These are phyloP conservation scores for Hylaea fasciaria DNA, from an alignment of 2,888 invertebrate genomes.

Conservation along the genomic window DNA sequence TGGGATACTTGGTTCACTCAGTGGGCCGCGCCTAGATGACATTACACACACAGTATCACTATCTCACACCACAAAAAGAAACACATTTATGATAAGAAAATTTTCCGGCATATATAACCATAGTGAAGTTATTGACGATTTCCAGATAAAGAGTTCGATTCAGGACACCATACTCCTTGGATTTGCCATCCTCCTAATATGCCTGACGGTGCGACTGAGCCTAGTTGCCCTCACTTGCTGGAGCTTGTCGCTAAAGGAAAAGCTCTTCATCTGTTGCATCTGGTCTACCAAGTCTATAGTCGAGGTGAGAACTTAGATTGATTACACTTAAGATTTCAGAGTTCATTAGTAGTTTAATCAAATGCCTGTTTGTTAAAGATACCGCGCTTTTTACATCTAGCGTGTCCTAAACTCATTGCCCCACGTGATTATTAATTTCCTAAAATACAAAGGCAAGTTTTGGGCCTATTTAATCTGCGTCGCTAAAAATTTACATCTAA, in stretches of 20 bases:
- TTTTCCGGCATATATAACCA: neutral
- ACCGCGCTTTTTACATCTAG: neutral
- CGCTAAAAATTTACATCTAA: neutral
- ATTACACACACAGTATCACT: too few relatives aligned
- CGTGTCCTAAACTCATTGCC: too few relatives aligned
- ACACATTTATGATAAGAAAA: too few relatives aligned
- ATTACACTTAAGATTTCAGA: too few relatives aligned
- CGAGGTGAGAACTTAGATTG: constrained; percentile 84
- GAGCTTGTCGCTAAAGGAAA: constrained; percentile 84
- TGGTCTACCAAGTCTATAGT: constrained; percentile 90
- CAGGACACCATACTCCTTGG: constrained; percentile 65
- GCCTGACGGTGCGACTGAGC: constrained; percentile 61
- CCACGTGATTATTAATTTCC: too few relatives aligned
- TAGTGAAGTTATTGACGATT: constrained; percentile 29
- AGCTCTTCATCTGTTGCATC: constrained; percentile 86
- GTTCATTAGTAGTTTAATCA: neutral
- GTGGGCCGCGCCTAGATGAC: too few relatives aligned
- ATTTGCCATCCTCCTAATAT: constrained; percentile 65
- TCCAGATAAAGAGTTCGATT: constrained; percentile 62
- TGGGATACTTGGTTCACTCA: too few relatives aligned
- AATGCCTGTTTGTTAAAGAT: neutral
- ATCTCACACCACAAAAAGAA: too few relatives aligned
- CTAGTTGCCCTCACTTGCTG: constrained; percentile 65
- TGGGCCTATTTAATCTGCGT: too few relatives aligned
- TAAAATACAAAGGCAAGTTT: too few relatives aligned